Conservation (phyloP, 2,113 vertebrate genomes). For the Corythaeola cristata region DNA sequence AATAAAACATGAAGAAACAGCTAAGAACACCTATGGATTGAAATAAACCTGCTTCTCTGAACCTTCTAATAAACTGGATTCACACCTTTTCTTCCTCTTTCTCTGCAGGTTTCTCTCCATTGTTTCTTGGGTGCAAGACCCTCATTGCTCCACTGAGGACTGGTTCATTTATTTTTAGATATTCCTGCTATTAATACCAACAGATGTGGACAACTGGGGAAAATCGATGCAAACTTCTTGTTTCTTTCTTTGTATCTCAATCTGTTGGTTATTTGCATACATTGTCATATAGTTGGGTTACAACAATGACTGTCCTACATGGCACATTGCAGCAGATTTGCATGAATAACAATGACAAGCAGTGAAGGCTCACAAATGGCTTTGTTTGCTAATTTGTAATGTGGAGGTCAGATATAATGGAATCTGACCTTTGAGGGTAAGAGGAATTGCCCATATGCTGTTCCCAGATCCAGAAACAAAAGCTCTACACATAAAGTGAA, state of each 20-base stretch:
- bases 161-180: neutral
- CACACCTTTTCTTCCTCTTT: neutral
- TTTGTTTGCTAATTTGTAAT: constrained; percentile 65
- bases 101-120: neutral
- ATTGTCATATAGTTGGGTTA: neutral
- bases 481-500: constrained; percentile 39
- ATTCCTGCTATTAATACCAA: neutral
- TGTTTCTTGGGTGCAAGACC: neutral
- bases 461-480: constrained; percentile 68
- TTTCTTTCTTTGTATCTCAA: neutral
- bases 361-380: constrained; percentile 48
- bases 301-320: constrained; percentile 23
- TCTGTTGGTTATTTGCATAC: neutral
- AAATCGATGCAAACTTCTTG: neutral
- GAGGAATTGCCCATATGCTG: constrained; percentile 59
- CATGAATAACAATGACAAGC: constrained; percentile 43
- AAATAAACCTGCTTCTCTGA: neutral
- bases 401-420: constrained; percentile 56
- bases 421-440: constrained; percentile 67
- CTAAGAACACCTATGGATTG: neutral
- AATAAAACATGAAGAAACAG: neutral
- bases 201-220: neutral
- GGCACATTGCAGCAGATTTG: constrained; percentile 24
- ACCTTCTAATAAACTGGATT: neutral
- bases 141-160: neutral